Percentiles rank a stretch among this genome's conserved stretches.
Evolutionary conservation across 2,113 vertebrate species (phyloP).

Genomic region (Baryphthengus martii): DNA sequence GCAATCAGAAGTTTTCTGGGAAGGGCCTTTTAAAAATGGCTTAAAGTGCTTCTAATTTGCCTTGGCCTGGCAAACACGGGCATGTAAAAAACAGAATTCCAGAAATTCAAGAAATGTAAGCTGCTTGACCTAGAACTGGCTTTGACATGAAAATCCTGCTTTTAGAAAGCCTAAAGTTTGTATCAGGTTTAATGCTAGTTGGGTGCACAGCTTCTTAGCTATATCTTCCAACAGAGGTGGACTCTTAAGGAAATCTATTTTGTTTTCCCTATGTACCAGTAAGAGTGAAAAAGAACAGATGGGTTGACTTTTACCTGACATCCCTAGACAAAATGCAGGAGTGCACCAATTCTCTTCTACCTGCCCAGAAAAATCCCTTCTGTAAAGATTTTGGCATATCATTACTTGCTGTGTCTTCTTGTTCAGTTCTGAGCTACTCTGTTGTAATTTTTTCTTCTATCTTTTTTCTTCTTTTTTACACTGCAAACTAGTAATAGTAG

Average conservation of each 20-base stretch:
- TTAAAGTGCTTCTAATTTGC: background rate
- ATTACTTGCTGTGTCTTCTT: background rate
- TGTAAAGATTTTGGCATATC: background rate
- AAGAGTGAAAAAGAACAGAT: background rate
- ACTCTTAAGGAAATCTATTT: background rate
- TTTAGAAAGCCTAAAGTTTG: background rate
- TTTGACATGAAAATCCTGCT: background rate
- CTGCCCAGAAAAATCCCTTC: background rate
- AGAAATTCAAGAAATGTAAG: background rate
- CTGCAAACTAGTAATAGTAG: background rate
- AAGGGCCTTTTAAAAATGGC: background rate
- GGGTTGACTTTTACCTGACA: background rate
- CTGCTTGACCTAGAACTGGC: background rate
- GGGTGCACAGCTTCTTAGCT: background rate
- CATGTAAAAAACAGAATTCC: background rate
- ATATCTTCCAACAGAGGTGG: background rate
- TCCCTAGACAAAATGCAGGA: background rate
- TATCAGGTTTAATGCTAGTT: background rate
- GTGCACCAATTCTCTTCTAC: background rate
- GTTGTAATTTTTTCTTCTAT: background rate
- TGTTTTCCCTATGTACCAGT: background rate
- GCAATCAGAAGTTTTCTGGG: background rate
- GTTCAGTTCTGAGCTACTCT: background rate
- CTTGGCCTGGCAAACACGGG: background rate
- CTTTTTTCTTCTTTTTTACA: background rate